A percentile compares a stretch with the other conserved stretches of the same genome.
These are phyloP conservation scores for Rhincodon typus DNA, from an alignment of 2,797 vertebrate species.

Conservation along the genomic window DNA sequence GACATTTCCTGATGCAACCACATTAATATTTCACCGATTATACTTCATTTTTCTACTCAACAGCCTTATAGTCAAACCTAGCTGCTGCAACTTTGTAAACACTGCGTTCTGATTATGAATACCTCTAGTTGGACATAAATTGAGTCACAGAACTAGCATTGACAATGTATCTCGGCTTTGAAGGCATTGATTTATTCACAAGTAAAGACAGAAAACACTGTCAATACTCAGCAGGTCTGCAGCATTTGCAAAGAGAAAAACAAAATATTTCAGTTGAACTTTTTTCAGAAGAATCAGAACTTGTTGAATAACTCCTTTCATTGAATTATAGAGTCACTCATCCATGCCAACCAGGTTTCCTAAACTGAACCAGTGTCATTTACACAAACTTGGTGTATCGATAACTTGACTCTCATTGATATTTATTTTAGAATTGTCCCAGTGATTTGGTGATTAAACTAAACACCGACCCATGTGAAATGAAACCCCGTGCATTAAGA, in stretches of 20 bases:
- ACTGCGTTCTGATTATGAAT: background rate
- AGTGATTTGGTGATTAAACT: background rate
- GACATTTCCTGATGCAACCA: background rate
- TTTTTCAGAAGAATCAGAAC: background rate
- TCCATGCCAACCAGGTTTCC: too few relatives aligned
- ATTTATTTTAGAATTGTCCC: background rate
- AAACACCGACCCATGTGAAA: too few relatives aligned
- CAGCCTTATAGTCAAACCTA: background rate
- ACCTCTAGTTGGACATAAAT: background rate
- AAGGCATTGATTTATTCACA: background rate
- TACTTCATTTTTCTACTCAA: background rate
- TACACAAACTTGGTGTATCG: background rate
- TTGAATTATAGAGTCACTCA: too few relatives aligned
- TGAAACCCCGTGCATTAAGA: background rate
- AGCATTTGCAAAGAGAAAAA: background rate
- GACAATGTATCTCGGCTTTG: background rate
- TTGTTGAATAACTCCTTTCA: background rate
- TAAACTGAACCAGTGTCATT: too few relatives aligned
- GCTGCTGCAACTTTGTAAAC: background rate
- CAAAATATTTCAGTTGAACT: background rate
- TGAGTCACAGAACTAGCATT: background rate
- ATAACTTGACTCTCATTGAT: background rate
- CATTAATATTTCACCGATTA: background rate
- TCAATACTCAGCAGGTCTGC: background rate
- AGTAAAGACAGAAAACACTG: background rate